These are phyloP conservation scores for Dipodomys stephensi DNA, from an alignment of 2,113 vertebrate genomes.

Conservation along the genomic window DNA sequence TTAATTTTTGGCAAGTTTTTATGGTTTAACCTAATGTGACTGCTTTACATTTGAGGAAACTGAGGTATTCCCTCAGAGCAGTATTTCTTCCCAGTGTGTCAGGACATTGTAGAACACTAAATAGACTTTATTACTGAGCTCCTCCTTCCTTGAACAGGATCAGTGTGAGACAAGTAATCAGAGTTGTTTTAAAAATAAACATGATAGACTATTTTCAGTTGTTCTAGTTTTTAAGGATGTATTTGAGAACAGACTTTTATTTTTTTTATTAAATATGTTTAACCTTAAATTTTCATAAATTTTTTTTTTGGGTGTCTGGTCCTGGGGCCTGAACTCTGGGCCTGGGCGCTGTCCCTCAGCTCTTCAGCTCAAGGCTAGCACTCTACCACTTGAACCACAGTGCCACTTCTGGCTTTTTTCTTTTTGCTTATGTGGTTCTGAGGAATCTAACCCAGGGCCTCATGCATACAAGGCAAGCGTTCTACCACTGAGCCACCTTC, in stretches of 20 bases:
- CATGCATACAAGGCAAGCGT: too few relatives aligned
- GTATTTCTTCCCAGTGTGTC: neutral
- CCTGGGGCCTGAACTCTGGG: too few relatives aligned
- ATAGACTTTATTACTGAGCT: neutral
- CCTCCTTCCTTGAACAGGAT: neutral
- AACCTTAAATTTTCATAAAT: neutral
- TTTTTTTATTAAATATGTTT: conserved; percentile 23
- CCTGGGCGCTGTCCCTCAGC: too few relatives aligned
- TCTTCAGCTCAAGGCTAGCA: too few relatives aligned
- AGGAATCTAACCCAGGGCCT: too few relatives aligned
- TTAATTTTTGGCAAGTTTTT: conserved; percentile 34
- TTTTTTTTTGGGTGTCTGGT: too few relatives aligned
- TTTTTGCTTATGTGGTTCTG: too few relatives aligned
- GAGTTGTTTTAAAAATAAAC: neutral
- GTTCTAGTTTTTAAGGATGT: neutral
- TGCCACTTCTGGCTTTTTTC: too few relatives aligned
- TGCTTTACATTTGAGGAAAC: conserved; percentile 26
- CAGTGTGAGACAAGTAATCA: neutral
- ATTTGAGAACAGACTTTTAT: neutral
- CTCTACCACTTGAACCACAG: too few relatives aligned
- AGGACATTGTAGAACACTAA: neutral
- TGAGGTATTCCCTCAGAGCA: neutral
- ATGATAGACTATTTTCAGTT: neutral
- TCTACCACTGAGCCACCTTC: too few relatives aligned
- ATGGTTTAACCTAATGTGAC: neutral